phyloP scores from a whole-genome alignment of 2,888 invertebrate genomes.

The Boloria euphrosyne region DNA sequence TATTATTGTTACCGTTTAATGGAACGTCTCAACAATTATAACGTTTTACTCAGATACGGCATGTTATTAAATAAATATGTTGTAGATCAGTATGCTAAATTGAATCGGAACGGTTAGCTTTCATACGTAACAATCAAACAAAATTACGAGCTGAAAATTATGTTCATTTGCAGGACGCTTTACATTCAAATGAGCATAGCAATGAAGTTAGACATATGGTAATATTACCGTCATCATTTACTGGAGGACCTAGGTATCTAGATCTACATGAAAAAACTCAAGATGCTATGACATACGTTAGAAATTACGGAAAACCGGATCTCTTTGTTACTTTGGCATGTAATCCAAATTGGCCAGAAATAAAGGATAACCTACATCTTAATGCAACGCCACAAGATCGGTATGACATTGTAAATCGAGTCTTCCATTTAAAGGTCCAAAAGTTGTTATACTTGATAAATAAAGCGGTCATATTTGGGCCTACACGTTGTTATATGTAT shows the following conservation, averaged over 20 bases:
- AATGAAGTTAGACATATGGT: conserved; percentile 2
- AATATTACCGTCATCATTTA: conserved; percentile 29
- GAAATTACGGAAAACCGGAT: conserved; percentile 25
- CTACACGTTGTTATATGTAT: conserved; percentile 25
- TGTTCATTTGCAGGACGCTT: conserved; percentile 18
- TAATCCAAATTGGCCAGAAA: conserved; percentile 24
- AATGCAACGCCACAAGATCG: conserved; percentile 22
- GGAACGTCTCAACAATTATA: conserved; percentile 39
- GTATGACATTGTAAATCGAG: conserved; percentile 27
- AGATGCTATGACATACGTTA: conserved; percentile 28
- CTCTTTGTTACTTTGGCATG: conserved; percentile 26
- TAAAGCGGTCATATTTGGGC: conserved; percentile 20
- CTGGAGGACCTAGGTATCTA: conserved; percentile 23
- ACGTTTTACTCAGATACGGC: conserved; percentile 39
- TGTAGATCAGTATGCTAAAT: conserved; percentile 40
- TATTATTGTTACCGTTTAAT: conserved; percentile 41
- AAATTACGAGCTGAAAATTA: conserved; percentile 14
- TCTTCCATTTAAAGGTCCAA: conserved; percentile 18
- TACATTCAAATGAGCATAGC: conserved; percentile 3
- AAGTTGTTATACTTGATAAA: conserved; percentile 11
- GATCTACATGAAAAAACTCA: conserved; percentile 23
- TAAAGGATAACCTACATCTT: conserved; percentile 3
- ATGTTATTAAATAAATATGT: conserved; percentile 40
- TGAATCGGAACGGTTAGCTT: conserved; percentile 17
- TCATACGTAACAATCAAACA: conserved; percentile 14